Percentiles rank a stretch among this genome's conserved stretches.
Evolutionary conservation across 2,113 vertebrate species (phyloP).

Genomic region (Meleagris gallopavo): DNA sequence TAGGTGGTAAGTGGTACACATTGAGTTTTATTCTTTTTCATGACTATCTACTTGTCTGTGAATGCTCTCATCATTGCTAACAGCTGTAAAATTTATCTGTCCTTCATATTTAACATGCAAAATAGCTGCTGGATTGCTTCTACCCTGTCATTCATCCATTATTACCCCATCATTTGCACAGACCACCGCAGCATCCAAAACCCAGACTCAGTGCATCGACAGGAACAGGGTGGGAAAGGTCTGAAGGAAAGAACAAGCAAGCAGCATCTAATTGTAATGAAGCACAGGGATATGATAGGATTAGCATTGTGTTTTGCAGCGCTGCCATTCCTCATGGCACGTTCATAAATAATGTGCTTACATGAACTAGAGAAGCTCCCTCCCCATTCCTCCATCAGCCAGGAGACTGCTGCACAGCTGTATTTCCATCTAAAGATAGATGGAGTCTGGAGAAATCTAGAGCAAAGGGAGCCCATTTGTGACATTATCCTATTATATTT

Average conservation of each 20-base stretch:
- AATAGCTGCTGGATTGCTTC: background rate
- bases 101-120: background rate
- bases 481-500: background rate
- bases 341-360: background rate
- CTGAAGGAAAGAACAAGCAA: background rate
- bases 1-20: background rate
- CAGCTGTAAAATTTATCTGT: background rate
- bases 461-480: background rate
- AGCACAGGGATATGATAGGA: background rate
- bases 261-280: background rate
- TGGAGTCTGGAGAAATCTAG: background rate
- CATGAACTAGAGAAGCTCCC: background rate
- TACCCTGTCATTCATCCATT: background rate
- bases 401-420: background rate
- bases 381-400: background rate
- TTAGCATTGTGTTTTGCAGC: background rate
- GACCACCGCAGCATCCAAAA: background rate
- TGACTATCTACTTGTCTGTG: constrained; percentile 5
- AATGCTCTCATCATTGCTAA: background rate
- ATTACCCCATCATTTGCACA: background rate
- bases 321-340: background rate
- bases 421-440: background rate
- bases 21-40: background rate
- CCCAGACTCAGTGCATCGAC: background rate
- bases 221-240: background rate